Evolutionary conservation across 2,113 vertebrate species (phyloP).

Genomic region (Phalacrocorax pelagicus): DNA sequence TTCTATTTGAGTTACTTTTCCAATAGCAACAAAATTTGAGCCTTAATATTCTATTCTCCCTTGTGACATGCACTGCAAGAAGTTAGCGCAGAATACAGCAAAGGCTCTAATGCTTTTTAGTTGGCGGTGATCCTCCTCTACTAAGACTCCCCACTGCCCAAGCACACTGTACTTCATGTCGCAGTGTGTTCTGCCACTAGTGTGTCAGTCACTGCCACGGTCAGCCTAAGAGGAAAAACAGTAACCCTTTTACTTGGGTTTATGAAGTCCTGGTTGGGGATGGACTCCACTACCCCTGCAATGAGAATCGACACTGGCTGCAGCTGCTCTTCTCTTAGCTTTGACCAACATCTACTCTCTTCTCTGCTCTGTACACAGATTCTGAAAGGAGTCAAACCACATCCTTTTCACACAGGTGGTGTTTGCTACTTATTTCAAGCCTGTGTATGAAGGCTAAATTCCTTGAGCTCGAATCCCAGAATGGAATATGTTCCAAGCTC

Average conservation of each 20-base stretch:
- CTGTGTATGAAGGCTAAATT: neutral
- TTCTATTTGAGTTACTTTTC: neutral
- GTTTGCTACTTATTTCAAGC: neutral
- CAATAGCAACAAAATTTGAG: neutral
- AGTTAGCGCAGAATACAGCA: neutral
- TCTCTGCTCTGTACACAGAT: neutral
- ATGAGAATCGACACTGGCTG: neutral
- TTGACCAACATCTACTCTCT: neutral
- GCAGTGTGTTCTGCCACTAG: neutral
- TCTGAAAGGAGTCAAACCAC: neutral
- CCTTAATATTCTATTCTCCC: neutral
- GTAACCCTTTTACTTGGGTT: neutral
- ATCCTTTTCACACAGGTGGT: neutral
- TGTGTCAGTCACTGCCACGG: neutral
- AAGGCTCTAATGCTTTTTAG: neutral
- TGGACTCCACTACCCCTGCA: accelerated
- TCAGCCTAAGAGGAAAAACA: neutral
- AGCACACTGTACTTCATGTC: accelerated
- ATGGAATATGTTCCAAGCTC: neutral
- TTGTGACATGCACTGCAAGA: neutral
- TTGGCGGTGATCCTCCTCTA: too few relatives aligned
- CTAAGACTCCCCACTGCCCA: neutral
- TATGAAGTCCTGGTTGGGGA: neutral
- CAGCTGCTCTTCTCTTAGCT: neutral
- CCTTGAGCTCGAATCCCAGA: neutral